Base-by-base conservation (phyloP, 2,888 invertebrate species). In the Drosophila nigricruria region DNA sequence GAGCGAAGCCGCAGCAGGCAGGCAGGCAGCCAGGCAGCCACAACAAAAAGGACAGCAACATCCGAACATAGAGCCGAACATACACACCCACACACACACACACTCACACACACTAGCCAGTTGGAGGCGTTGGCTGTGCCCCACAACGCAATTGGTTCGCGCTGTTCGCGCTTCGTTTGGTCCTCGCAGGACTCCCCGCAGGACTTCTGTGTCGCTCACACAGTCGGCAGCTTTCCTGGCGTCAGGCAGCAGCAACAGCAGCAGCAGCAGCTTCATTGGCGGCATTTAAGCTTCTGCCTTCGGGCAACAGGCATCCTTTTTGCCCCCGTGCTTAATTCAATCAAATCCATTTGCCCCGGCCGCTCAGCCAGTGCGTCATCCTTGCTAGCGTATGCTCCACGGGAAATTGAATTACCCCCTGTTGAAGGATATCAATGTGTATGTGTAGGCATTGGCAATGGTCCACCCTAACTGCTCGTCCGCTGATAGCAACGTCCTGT, bases 331-430 rank as follows among this genome's bases (percentile, higher is more conserved):
- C 77, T 88, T 89, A 89, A 90, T 89, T 89, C 88, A 90, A 89
- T 89, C 89, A 89, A 89, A 79, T 81, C 73, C 70, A 81, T 77
- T 80, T 80, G 72, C 52, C 59, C 45, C 58, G 42, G 50, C 40
- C 53, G 49, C 53, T 47, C 58, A 52, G 45, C 62, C 60, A 81
- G 73, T 87, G 79, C 81, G 87, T 83, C 81, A 42, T 42, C 20
- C 42, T 62, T 42, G 56, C 14, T 25, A 54, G 63, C 69, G 70
- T 65, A 69, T 70, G 83, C 82, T 77, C 82, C 75, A 82, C 88
- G 79, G 88, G 85, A 81, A 89, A 89, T 89, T 89, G 90, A 89
- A 89, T 89, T 89, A 89, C 82, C 77, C 73, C 69, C 60, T 62
- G 60, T 47, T 34, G 60, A 32, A 47, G 32, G 25, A 63, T 63